A percentile compares a stretch with the other conserved stretches of the same genome.
phyloP scores from a whole-genome alignment of 2,888 invertebrate genomes.

The Heliothis peltigera region DNA sequence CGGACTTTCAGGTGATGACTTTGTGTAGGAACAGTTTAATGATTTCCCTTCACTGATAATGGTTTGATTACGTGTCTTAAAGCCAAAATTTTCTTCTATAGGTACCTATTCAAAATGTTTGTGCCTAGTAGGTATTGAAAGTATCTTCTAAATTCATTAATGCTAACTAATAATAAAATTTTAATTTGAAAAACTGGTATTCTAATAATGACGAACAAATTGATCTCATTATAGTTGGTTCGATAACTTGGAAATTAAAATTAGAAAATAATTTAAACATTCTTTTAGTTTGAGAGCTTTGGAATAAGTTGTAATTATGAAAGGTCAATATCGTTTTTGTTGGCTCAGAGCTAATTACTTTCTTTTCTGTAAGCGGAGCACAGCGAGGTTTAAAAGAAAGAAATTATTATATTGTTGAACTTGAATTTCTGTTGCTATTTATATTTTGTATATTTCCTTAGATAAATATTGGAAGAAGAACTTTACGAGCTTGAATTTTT shows the following conservation, averaged over 20 bases:
- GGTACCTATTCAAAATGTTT: not conserved
- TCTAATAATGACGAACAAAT: slow-evolving; percentile 41
- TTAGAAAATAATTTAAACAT: slow-evolving; percentile 42
- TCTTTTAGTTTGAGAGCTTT: slow-evolving; percentile 38
- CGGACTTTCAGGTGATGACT: slow-evolving; percentile 25
- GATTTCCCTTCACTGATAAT: not conserved
- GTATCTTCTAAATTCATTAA: slow-evolving; percentile 12
- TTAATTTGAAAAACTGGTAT: slow-evolving; percentile 28
- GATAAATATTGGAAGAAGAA: no score
- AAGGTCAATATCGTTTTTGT: slow-evolving; percentile 46
- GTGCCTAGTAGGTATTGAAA: not conserved
- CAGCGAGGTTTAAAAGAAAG: slow-evolving; percentile 17
- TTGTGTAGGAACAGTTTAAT: not conserved
- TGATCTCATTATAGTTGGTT: slow-evolving; percentile 50
- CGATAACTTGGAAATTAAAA: slow-evolving; percentile 47
- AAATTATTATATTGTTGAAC: slow-evolving; percentile 11
- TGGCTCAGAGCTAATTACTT: slow-evolving; percentile 42
- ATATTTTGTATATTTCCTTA: no score
- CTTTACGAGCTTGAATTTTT: no score
- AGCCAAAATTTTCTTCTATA: not conserved
- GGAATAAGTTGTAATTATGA: slow-evolving; percentile 42
- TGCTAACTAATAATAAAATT: slow-evolving; percentile 30
- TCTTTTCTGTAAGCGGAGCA: slow-evolving; percentile 36
- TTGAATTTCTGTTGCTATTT: slow-evolving; percentile 2
- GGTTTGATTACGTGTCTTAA: not conserved